Base-by-base conservation (phyloP, 2,797 vertebrate genomes). In the Karalla daura region DNA sequence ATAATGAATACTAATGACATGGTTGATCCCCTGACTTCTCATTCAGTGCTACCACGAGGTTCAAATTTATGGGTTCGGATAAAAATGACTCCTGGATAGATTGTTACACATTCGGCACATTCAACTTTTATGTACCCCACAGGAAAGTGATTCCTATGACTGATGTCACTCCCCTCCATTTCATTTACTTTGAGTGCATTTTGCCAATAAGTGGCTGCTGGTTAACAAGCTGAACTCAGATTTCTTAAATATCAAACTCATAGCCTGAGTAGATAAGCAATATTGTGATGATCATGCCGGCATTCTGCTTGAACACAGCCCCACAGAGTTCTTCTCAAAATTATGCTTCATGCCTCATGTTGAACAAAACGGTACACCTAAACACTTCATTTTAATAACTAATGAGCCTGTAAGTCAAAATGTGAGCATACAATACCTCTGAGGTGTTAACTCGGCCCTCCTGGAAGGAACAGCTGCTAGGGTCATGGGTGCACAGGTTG, bases 401-500 rank as follows among this genome's bases (percentile, higher is more conserved):
- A 51, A 63, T 70, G 63, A 72, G 41, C 46, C 32, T 3, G 25
- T 39, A 18, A 15, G 45, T 41, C 12, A 13, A 18, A 39, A 41
- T 44, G 59, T 53, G 1, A 21, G 15, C 41, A 15, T 92, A 95
- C 95, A 9, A 12, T 76, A 88, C 86, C 96, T 98, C 96, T 0
- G 97, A 96, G 66, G 93, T 41, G 40, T 98, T 98, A 91, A 99
- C 97, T 51, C 97, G 89, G 25, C 97, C 97, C 82, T 99, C 97
- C 88, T 96, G 96, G 86, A 99, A 99, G 24, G 97, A 98, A 78
- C 97, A 99, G 60, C 94, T 97, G 88, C 93, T 95, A 27, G 97
- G 97, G 86, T 98, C 95, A 0, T 98, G 96, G 13, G 97, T 99
- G 83, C 97, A 98, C 55, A 97, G 93, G 90, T 98, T 97, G 17